Conservation (phyloP, 23 tunicate genomes). For the Ascidia mentula region DNA sequence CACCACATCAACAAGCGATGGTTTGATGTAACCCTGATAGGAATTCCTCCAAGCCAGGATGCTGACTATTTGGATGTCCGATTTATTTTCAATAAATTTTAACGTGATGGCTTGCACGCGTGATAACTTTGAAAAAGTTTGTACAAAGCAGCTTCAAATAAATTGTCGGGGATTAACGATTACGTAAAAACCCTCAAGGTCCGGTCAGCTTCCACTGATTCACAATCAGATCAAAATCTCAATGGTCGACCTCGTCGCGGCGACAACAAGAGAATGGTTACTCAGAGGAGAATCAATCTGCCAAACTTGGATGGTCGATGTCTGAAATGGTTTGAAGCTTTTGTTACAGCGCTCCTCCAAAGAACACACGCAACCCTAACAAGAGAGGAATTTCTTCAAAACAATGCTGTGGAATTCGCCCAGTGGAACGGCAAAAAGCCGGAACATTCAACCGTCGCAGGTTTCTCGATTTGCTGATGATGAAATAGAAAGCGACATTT, state of each 20-base stretch:
- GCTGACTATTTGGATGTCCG: too few species aligned
- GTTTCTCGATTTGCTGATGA: too few species aligned
- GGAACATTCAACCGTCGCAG: neutral
- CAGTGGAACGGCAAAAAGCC: neutral
- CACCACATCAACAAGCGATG: slow-evolving; percentile 1
- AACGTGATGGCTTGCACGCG: too few species aligned
- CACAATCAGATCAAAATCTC: neutral
- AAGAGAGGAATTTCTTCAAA: neutral
- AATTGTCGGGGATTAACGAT: too few species aligned
- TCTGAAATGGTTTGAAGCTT: slow-evolving; percentile 2
- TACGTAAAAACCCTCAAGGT: too few species aligned
- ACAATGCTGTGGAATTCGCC: neutral
- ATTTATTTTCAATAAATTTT: too few species aligned
- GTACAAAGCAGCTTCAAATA: too few species aligned
- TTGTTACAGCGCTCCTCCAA: neutral
- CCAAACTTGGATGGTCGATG: slow-evolving; percentile 3
- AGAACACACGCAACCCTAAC: neutral
- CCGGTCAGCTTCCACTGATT: neutral
- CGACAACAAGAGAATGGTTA: neutral
- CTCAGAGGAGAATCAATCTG: slow-evolving; percentile 2
- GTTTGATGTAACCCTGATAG: too few species aligned
- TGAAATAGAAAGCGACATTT: too few species aligned
- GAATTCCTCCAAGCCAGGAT: too few species aligned
- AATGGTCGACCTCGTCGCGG: neutral
- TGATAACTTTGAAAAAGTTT: too few species aligned